phyloP scores from a whole-genome alignment of 1,140 invertebrate genomes.

The Meloidogyne exigua region DNA sequence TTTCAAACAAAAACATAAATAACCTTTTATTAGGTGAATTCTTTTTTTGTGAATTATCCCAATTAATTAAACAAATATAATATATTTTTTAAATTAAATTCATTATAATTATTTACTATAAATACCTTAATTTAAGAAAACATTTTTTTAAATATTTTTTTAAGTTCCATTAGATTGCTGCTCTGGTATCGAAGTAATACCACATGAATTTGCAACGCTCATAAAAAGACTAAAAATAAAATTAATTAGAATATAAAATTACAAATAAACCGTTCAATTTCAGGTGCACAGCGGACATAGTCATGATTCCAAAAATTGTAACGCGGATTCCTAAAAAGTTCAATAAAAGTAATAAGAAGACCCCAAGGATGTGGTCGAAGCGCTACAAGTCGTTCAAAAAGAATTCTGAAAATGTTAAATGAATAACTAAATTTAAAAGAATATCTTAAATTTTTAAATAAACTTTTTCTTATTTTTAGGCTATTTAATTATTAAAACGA shows the following conservation, averaged over 20 bases:
- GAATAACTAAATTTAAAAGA: constrained; percentile 21
- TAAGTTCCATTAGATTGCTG: constrained; percentile 23
- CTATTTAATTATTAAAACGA: background rate
- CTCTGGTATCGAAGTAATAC: constrained; percentile 14
- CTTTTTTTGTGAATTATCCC: too few species aligned
- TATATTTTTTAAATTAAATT: too few species aligned
- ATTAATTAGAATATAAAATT: background rate
- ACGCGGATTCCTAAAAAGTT: constrained; percentile 95
- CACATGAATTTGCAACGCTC: constrained; percentile 45
- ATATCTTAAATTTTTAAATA: too few species aligned
- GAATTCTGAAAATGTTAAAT: constrained; percentile 71
- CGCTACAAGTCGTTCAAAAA: constrained; percentile 92
- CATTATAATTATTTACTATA: too few species aligned
- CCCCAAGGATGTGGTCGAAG: constrained; percentile 99
- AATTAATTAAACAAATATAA: too few species aligned
- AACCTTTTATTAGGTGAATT: too few species aligned
- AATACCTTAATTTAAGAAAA: too few species aligned
- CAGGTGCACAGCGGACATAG: constrained; percentile 96
- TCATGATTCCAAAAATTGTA: constrained; percentile 99
- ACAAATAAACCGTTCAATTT: constrained; percentile 66
- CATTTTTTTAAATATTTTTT: background rate
- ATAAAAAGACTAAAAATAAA: constrained; percentile 36
- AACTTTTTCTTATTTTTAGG: too few species aligned
- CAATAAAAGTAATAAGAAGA: constrained; percentile 94
- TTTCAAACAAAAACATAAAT: too few species aligned